Base-by-base conservation (phyloP, 2,797 vertebrate genomes). In the Semaprochilodus insignis region DNA sequence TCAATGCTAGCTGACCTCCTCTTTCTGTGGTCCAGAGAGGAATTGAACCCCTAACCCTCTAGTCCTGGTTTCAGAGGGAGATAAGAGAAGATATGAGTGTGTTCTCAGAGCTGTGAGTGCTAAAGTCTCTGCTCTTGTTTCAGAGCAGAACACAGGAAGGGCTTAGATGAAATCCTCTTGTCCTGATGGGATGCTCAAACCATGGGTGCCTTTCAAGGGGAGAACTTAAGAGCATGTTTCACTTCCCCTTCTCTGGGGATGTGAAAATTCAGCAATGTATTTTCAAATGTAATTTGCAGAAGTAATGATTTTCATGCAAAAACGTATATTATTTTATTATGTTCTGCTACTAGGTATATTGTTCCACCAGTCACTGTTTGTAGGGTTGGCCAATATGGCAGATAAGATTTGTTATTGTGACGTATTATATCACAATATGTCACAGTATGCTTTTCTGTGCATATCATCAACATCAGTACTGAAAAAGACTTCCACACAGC, bases 151-250 rank as follows among this genome's bases (percentile, higher is more conserved):
- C 84, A 84, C 74, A 70, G 57, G 15, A 40, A 44, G 48, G 84
- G 40, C 70, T 74, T 77, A 82, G 67, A 83, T 72, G 17, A 85
- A 87, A 88, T 85, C 75, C 83, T 65, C 77, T 81, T 82, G 82
- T 75, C 77, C 55, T 86, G 83, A 83, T 78, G 75, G 44, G 60
- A 80, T 74, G 25, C 59, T 34, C 40, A 31, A 36, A 73, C 19
- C 36, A 21, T 79, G 76, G 34, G 73, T 83, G 44, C 13, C n/a
- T 60, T 86, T 84, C 52, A 65, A 19, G 17, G 73, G 57, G 76
- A 82, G 15, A 73, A 44, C 36, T 1, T 23, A 70, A n/a, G 44
- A 23, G 44, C 5, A 7, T 48, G 44, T 70, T 23, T 48, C n/a
- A 21, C 4, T 23, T 15, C n/a, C 2, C 10, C 25, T 1, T 14